Conservation (phyloP, 2,797 vertebrate genomes). For the Eulemur mongoz region DNA sequence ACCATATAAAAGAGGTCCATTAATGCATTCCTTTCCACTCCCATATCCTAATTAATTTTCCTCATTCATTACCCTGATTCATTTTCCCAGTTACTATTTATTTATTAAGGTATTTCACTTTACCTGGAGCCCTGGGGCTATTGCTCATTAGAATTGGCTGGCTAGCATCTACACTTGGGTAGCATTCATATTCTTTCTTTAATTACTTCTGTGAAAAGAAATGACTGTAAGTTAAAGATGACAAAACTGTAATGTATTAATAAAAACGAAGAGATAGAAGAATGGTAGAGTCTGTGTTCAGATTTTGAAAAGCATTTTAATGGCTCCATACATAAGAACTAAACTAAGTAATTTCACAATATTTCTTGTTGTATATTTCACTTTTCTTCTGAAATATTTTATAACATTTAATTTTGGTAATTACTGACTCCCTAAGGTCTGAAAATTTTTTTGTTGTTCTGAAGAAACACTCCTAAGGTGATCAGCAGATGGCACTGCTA, state of each 20-base stretch:
- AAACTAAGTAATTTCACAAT: background rate
- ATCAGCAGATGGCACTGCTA: slow-evolving; percentile 83
- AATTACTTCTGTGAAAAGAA: background rate
- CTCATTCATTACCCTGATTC: background rate
- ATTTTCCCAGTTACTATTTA: background rate
- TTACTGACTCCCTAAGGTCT: background rate
- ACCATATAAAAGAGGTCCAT: background rate
- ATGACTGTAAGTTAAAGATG: background rate
- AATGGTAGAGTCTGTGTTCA: background rate
- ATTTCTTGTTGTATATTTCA: background rate
- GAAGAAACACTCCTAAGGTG: background rate
- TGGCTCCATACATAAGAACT: background rate
- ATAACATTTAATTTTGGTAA: background rate
- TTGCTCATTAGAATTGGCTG: background rate
- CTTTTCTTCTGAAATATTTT: background rate
- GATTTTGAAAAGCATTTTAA: background rate
- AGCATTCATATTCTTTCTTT: background rate
- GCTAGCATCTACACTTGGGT: background rate
- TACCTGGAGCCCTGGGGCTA: background rate
- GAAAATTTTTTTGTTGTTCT: background rate
- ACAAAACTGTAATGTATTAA: background rate
- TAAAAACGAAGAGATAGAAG: background rate
- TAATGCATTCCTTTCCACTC: background rate
- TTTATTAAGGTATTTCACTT: background rate
- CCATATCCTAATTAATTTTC: background rate